Evolutionary conservation across 2,113 vertebrate genomes (phyloP).

Genomic region (Pachyramphus minor): DNA sequence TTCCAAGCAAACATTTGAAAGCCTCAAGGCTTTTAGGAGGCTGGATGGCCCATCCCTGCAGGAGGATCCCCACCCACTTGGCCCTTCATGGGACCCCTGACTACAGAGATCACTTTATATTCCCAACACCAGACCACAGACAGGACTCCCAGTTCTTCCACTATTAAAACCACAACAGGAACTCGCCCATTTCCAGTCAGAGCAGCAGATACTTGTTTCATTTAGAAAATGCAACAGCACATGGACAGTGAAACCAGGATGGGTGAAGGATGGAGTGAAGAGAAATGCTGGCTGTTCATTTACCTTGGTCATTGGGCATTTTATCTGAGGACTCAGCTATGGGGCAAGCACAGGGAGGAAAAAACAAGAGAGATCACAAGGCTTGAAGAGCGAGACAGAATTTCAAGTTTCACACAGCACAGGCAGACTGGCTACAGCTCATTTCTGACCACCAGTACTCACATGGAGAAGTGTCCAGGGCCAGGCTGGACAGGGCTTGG

Average conservation of each 20-base stretch:
- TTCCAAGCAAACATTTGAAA: conserved; percentile 27
- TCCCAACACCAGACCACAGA: neutral
- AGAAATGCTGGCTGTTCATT: conserved; percentile 75
- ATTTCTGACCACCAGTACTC: neutral
- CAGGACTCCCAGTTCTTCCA: neutral
- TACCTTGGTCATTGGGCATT: conserved; percentile 99
- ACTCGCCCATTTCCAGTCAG: neutral
- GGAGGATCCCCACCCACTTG: neutral
- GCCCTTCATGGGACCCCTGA: neutral
- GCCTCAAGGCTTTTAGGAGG: conserved; percentile 14
- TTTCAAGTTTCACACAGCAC: neutral
- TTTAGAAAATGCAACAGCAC: conserved; percentile 9
- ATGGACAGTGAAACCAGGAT: neutral
- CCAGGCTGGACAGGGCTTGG: neutral
- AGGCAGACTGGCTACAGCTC: neutral
- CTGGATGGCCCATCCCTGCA: neutral
- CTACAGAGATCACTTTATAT: neutral
- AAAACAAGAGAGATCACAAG: conserved; percentile 84
- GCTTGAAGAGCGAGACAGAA: conserved; percentile 72
- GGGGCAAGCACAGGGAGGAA: conserved; percentile 80
- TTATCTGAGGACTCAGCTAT: conserved; percentile 99
- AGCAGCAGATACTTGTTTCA: neutral
- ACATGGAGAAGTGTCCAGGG: neutral
- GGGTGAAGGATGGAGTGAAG: conserved; percentile 43
- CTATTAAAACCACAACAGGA: conserved; percentile 5